Conservation (phyloP, 2,888 invertebrate species). For the Ophion obscuratus region DNA sequence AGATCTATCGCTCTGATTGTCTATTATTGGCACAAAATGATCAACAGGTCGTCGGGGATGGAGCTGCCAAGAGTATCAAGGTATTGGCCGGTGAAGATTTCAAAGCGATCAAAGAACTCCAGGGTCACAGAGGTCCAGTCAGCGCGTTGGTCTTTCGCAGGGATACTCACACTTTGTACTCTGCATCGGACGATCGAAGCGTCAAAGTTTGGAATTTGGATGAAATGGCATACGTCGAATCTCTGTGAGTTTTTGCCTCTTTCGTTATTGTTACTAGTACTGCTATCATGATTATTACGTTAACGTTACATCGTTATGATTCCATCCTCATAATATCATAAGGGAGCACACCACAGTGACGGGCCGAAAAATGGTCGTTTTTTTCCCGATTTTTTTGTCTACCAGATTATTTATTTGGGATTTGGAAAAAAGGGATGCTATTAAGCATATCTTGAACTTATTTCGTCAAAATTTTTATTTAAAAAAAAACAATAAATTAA, state of each 20-base stretch:
- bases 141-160: conserved; percentile 93
- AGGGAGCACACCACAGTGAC: too few species aligned
- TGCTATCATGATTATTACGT: neutral
- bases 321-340: neutral
- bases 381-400: too few species aligned
- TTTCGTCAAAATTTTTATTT: too few species aligned
- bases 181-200: conserved; percentile 90
- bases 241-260: conserved; percentile 86
- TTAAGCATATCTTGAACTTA: too few species aligned
- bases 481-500: too few species aligned
- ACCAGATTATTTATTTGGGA: too few species aligned
- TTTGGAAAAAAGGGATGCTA: too few species aligned
- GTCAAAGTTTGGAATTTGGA: conserved; percentile 98
- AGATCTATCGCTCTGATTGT: neutral
- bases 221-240: conserved; percentile 98
- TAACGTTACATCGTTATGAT: conserved; percentile 7
- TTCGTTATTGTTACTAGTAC: neutral
- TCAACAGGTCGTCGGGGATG: conserved; percentile 88
- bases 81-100: conserved; percentile 94
- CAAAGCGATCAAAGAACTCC: conserved; percentile 91
- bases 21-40: conserved; percentile 36
- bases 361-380: too few species aligned
- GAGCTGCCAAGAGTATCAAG: conserved; percentile 88
- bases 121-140: conserved; percentile 90
- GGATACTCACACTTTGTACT: conserved; percentile 93